Conservation (phyloP, 2,888 invertebrate species). For the Drosophila fungiperda region DNA sequence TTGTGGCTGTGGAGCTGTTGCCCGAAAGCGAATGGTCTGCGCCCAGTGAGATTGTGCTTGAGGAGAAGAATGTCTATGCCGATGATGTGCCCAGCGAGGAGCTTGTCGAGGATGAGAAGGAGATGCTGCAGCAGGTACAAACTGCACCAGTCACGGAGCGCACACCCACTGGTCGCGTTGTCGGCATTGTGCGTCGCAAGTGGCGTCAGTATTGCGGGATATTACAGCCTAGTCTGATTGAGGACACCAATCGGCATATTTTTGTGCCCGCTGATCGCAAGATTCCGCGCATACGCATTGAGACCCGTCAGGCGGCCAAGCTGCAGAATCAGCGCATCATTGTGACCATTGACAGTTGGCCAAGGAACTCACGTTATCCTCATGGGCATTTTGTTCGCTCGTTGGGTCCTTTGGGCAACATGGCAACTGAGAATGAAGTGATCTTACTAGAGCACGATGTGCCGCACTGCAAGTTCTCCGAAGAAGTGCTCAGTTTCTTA, state of each 20-base stretch:
- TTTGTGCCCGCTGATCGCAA: conserved; percentile 97
- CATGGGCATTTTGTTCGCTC: conserved; percentile 98
- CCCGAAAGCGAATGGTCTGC: conserved; percentile 95
- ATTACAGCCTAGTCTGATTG: conserved; percentile 90
- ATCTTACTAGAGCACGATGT: conserved; percentile 98
- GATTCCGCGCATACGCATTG: conserved; percentile 97
- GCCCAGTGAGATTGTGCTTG: conserved; percentile 93
- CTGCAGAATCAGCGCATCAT: conserved; percentile 94
- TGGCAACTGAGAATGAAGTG: conserved; percentile 98
- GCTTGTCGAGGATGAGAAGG: conserved; percentile 85
- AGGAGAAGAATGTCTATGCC: conserved; percentile 89
- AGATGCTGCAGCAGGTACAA: conserved; percentile 81
- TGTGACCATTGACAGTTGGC: conserved; percentile 99
- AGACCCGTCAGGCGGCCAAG: conserved; percentile 95
- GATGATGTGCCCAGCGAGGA: conserved; percentile 86
- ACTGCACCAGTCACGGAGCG: conserved; percentile 82
- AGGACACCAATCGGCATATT: conserved; percentile 91
- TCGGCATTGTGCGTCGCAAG: conserved; percentile 98
- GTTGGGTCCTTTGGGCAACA: conserved; percentile 96
- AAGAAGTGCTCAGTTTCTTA: conserved; percentile 95
- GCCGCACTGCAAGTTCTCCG: conserved; percentile 97
- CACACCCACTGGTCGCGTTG: conserved; percentile 91
- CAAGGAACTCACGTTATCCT: conserved; percentile 95
- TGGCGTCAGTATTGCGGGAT: conserved; percentile 99
- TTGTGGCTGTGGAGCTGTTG: conserved; percentile 95